Conservation (phyloP, 2,113 vertebrate genomes). For the Cettia cetti region DNA sequence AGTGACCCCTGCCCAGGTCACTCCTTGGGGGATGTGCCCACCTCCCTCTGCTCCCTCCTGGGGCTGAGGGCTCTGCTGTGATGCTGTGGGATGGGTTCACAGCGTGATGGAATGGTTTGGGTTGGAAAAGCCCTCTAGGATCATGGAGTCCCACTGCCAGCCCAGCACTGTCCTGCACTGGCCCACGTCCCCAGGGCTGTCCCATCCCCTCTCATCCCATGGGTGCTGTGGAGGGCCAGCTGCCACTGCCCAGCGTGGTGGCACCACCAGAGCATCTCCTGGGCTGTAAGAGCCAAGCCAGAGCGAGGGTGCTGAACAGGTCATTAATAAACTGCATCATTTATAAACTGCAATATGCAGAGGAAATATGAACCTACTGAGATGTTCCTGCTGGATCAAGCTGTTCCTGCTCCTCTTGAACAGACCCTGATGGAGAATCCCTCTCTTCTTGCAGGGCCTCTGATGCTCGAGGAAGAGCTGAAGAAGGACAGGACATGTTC, state of each 20-base stretch:
- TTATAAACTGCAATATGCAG: fast-evolving
- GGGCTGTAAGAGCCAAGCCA: fast-evolving
- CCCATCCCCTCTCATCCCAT: fast-evolving
- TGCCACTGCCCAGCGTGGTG: too few species aligned
- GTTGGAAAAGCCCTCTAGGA: fast-evolving
- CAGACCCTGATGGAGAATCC: neutral
- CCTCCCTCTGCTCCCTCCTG: neutral
- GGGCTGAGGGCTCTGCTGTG: fast-evolving
- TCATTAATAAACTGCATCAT: fast-evolving
- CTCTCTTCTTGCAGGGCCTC: neutral
- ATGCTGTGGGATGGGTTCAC: fast-evolving
- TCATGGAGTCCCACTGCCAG: fast-evolving
- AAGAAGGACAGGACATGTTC: fast-evolving
- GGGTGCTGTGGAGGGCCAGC: neutral
- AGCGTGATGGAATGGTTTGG: fast-evolving
- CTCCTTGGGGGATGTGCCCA: neutral
- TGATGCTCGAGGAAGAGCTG: neutral
- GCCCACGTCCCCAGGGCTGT: neutral
- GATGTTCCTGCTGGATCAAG: neutral
- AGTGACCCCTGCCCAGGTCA: fast-evolving
- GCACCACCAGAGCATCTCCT: fast-evolving
- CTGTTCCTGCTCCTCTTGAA: neutral
- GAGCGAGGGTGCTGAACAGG: fast-evolving
- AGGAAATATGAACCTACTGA: fast-evolving
- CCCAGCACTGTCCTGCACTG: neutral